Evolutionary conservation across 2,797 vertebrate species (phyloP).

Genomic region (Danionella dracula): DNA sequence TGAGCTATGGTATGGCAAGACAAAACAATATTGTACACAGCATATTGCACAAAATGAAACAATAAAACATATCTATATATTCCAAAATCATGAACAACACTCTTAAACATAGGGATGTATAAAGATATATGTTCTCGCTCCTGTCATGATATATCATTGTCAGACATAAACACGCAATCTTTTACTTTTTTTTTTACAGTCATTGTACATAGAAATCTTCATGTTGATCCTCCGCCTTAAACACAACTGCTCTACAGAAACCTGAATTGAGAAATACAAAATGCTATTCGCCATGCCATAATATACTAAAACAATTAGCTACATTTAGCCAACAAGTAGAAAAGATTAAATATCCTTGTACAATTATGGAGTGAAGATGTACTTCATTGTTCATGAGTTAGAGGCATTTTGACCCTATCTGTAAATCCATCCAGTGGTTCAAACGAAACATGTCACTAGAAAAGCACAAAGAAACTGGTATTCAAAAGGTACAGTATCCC

Average conservation of each 20-base stretch:
- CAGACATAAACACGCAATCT: constrained; percentile 99
- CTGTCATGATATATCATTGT: constrained; percentile 88
- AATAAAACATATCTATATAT: constrained; percentile 66
- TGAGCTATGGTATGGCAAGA: constrained; percentile 84
- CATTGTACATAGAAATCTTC: constrained; percentile 99
- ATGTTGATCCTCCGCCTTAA: constrained; percentile 89
- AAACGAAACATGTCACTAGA: constrained; percentile 87
- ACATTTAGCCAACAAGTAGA: constrained; percentile 99
- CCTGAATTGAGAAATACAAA: constrained; percentile 94
- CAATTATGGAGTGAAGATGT: constrained; percentile 95
- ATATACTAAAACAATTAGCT: constrained; percentile 99
- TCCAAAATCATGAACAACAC: constrained; percentile 76
- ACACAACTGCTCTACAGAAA: constrained; percentile 99
- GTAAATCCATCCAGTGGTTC: constrained; percentile 97
- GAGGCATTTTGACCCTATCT: constrained; percentile 90
- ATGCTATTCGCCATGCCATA: constrained; percentile 99
- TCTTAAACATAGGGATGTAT: constrained; percentile 76
- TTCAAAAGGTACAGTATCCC: constrained; percentile 73
- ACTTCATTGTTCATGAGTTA: constrained; percentile 92
- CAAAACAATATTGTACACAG: constrained; percentile 89
- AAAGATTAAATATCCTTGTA: constrained; percentile 99
- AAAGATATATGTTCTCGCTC: constrained; percentile 91
- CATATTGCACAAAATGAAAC: constrained; percentile 98
- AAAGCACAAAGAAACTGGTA: constrained; percentile 94
- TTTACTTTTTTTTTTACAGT: constrained; percentile 96